phyloP scores from a whole-genome alignment of 2,888 invertebrate genomes.

The Zygaena filipendulae region DNA sequence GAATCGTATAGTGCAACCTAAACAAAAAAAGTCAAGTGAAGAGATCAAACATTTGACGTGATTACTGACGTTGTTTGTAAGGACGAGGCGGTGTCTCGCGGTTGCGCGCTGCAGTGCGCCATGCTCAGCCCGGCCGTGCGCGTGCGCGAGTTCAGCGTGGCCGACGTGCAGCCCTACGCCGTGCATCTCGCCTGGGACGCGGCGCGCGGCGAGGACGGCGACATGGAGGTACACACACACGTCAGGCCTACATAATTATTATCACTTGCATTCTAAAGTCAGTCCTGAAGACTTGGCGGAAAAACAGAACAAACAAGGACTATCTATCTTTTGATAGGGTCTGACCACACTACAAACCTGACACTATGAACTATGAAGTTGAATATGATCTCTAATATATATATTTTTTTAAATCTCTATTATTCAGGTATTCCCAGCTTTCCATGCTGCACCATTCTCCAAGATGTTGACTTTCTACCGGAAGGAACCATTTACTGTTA shows the following conservation, averaged over 20 bases:
- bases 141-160: conserved; percentile 94
- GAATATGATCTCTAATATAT: too few species aligned
- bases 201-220: conserved; percentile 74
- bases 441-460: conserved; percentile 92
- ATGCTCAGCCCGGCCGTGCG: conserved; percentile 97
- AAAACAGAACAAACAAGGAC: too few species aligned
- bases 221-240: conserved; percentile 76
- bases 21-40: too few species aligned
- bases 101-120: conserved; percentile 96
- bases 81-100: conserved; percentile 97
- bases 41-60: too few species aligned
- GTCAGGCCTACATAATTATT: neutral
- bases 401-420: too few species aligned
- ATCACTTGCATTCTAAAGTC: too few species aligned
- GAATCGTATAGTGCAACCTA: too few species aligned
- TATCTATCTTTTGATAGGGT: too few species aligned
- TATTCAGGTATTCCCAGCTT: conserved; percentile 84
- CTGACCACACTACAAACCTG: too few species aligned
- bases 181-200: conserved; percentile 88
- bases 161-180: conserved; percentile 92
- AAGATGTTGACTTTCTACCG: conserved; percentile 95
- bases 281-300: too few species aligned
- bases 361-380: too few species aligned
- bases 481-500: conserved; percentile 87
- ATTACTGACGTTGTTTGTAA: too few species aligned